Base-by-base conservation (phyloP, 1,140 invertebrate species). In the Saccostrea cuccullata region DNA sequence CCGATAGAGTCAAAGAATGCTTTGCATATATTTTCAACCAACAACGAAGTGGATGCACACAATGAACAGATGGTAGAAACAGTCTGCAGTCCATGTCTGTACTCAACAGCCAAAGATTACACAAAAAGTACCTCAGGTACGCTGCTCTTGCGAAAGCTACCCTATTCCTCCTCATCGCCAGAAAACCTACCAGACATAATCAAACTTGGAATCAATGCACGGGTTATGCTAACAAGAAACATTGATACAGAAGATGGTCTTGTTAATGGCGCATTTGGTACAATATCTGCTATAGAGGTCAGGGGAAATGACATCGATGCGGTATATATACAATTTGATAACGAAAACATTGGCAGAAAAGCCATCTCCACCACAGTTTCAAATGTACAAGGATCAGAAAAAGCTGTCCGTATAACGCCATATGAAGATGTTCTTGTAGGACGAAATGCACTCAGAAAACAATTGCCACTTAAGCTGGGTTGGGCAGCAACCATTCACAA, bases 401-500 rank as follows among this genome's bases (percentile, higher is more conserved):
- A 47, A 15, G 36, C 30, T 23, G 56, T 88, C 9, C 47, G n/a
- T 9, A 82, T 88, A 86, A 11, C 15, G 12, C 64, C 47, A 55
- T 11, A 47, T 88, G 20, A 88, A 40, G 30, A 56, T n/a, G 26
- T 5, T 30, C 26, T 86, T 9, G 3, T 15, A 64, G 17, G 47
- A 13, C 23, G 67, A 20, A 64, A 86, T 40, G 60, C 40, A 6
- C 55, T 58, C 36, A 36, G 86, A 60, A 82, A 23, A 56, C 88
- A 89, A 58, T 86, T 89, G 36, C 86, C 89, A 82, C 58, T 86
- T 12, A 70, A 55, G 82, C 77, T 88, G 1, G 84, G 55, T 60
- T 90, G 77, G 56, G 88, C 90, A 15, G 82, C 55, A 9, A 90
- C 90, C 0, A 89, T 89, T 40, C 90, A 89, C n/a, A 90, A 90